These are phyloP conservation scores for Acanthosepion pharaonis DNA, from an alignment of 2,888 invertebrate species.

Conservation along the genomic window DNA sequence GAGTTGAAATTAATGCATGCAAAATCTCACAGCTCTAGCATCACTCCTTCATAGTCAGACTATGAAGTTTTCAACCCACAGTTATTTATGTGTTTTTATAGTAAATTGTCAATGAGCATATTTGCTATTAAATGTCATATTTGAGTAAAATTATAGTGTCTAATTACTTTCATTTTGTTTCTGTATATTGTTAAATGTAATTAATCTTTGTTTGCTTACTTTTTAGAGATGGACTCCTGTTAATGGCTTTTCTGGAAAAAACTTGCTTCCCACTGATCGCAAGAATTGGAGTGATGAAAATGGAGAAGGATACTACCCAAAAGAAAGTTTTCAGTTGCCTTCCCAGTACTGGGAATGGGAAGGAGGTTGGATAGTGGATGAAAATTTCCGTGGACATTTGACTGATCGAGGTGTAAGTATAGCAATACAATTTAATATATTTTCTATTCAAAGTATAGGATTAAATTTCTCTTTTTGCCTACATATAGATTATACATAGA, in stretches of 20 bases:
- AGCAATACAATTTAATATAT: neutral
- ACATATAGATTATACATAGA: too few relatives aligned
- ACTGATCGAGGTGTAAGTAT: conserved; percentile 85
- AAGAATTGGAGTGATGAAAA: conserved; percentile 89
- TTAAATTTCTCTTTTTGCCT: too few relatives aligned
- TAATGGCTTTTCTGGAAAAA: conserved; percentile 83
- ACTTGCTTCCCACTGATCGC: conserved; percentile 88
- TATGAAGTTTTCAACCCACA: too few relatives aligned
- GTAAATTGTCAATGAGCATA: too few relatives aligned
- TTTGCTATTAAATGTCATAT: neutral
- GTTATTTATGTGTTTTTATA: too few relatives aligned
- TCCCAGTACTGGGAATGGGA: conserved; percentile 98
- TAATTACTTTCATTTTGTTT: neutral
- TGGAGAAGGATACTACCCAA: conserved; percentile 85
- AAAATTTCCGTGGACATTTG: conserved; percentile 81
- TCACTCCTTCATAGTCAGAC: too few relatives aligned
- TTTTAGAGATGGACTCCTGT: conserved; percentile 89
- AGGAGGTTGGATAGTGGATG: conserved; percentile 86
- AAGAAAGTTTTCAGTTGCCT: conserved; percentile 88
- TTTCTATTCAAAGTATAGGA: too few relatives aligned
- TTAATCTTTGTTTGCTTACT: neutral
- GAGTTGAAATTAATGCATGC: too few relatives aligned
- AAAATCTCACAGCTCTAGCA: too few relatives aligned
- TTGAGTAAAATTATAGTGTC: neutral
- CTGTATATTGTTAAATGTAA: neutral